A percentile compares a stretch with the other conserved stretches of the same genome.
Evolutionary conservation across 2,888 invertebrate genomes (phyloP).

Genomic region (Rhabditoides inermis): DNA sequence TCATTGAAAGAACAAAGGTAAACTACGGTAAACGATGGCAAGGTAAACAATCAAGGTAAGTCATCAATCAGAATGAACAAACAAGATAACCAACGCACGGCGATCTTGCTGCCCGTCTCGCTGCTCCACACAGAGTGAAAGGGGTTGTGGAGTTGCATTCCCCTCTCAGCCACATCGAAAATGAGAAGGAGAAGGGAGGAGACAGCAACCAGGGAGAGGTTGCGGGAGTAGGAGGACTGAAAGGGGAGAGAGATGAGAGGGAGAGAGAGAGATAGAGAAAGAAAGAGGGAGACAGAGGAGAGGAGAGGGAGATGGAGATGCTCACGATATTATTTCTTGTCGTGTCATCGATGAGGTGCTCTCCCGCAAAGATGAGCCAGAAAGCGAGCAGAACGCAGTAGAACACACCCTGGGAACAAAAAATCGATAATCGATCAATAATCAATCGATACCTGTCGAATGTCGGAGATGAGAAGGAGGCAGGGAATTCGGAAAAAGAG

Average conservation of each 20-base stretch:
- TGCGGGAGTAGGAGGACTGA: conserved; percentile 20
- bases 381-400: conserved; percentile 89
- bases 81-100: conserved; percentile 57
- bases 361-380: conserved; percentile 96
- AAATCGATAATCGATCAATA: conserved; percentile 3
- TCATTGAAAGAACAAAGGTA: too few relatives aligned
- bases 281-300: not conserved
- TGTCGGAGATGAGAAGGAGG: not conserved
- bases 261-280: not conserved
- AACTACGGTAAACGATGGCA: too few relatives aligned
- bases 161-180: conserved; percentile 90
- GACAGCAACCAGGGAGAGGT: conserved; percentile 5
- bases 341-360: conserved; percentile 73
- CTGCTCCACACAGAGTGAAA: conserved; percentile 98
- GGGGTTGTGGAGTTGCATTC: conserved; percentile 86
- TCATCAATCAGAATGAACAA: not conserved
- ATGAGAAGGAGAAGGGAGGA: conserved; percentile 56
- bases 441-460: conserved; percentile 13
- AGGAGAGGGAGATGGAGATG: too few relatives aligned
- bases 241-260: conserved; percentile 7
- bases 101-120: conserved; percentile 78
- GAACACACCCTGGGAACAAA: conserved; percentile 69
- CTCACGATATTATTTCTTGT: conserved; percentile 39
- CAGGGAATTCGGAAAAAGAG: conserved; percentile 65
- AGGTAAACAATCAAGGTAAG: not conserved